phyloP scores from a whole-genome alignment of 2,888 invertebrate species.

The Drosophila subsilvestris region DNA sequence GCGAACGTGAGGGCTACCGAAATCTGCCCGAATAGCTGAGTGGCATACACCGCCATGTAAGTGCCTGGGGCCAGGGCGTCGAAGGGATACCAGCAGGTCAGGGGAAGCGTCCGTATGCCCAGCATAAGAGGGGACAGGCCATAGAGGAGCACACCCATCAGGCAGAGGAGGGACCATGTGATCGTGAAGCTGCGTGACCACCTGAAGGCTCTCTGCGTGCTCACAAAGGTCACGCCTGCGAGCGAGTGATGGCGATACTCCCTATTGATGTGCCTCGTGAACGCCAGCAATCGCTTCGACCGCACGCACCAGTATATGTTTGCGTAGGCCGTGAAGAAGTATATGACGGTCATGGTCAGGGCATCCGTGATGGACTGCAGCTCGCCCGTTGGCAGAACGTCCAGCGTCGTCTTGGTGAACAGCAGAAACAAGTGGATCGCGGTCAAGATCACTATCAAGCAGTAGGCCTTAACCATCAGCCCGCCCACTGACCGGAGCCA shows the following conservation, averaged over 20 bases:
- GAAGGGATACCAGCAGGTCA: slow-evolving; percentile 83
- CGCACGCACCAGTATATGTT: slow-evolving; percentile 72
- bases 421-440: slow-evolving; percentile 69
- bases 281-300: slow-evolving; percentile 48
- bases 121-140: slow-evolving; percentile 74
- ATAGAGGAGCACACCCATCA: slow-evolving; percentile 72
- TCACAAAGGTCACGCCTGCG: slow-evolving; percentile 79
- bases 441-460: slow-evolving; percentile 50
- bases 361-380: slow-evolving; percentile 79
- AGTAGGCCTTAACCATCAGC: slow-evolving; percentile 32
- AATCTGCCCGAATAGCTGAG: slow-evolving; percentile 79
- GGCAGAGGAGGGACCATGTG: slow-evolving; percentile 70
- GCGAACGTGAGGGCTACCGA: slow-evolving; percentile 65
- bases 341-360: slow-evolving; percentile 77
- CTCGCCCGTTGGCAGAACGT: slow-evolving; percentile 64
- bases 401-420: slow-evolving; percentile 68
- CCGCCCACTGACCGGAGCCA: slow-evolving; percentile 29
- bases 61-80: slow-evolving; percentile 68
- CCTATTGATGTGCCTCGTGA: slow-evolving; percentile 63
- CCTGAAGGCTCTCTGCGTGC: slow-evolving; percentile 50
- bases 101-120: slow-evolving; percentile 67
- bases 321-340: slow-evolving; percentile 72
- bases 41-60: slow-evolving; percentile 67
- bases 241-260: slow-evolving; percentile 79
- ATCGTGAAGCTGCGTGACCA: slow-evolving; percentile 54